Conservation (phyloP, 2,888 invertebrate genomes). For the Drosophila lacicola region DNA sequence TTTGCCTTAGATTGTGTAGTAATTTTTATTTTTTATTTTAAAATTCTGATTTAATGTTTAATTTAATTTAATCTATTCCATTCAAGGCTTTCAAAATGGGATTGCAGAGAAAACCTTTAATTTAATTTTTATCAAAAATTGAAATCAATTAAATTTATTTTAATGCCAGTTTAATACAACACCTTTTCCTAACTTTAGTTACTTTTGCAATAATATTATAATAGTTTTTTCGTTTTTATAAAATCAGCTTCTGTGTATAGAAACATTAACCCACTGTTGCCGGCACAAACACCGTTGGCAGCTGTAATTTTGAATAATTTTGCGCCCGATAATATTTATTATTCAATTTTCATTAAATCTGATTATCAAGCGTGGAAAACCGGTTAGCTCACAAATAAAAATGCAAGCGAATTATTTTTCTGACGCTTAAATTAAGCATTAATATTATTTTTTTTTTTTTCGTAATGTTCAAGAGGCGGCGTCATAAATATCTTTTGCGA, state of each 20-base stretch:
- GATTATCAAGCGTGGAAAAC: conserved; percentile 59
- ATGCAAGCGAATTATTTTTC: conserved; percentile 71
- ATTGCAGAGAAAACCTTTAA: too few relatives aligned
- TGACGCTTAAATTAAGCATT: conserved; percentile 79
- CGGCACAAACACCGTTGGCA: conserved; percentile 35
- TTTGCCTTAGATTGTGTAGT: too few relatives aligned
- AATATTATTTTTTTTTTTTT: conserved; percentile 45
- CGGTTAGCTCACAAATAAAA: conserved; percentile 57
- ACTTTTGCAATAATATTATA: conserved; percentile 6
- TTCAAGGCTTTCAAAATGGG: too few relatives aligned
- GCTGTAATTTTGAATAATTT: conserved; percentile 65
- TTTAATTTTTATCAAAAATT: not conserved
- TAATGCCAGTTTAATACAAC: not conserved
- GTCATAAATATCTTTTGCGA: conserved; percentile 62
- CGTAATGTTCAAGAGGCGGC: conserved; percentile 52
- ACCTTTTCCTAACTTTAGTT: not conserved
- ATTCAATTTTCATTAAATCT: conserved; percentile 79
- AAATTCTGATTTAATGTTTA: too few relatives aligned
- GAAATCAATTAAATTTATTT: not conserved
- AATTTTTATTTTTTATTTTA: too few relatives aligned
- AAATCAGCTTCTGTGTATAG: conserved; percentile 53
- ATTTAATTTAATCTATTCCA: too few relatives aligned
- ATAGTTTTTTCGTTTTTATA: not conserved
- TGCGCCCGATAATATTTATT: conserved; percentile 73
- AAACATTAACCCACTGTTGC: conserved; percentile 43